Evolutionary conservation across 2,888 invertebrate genomes (phyloP).

Genomic region (Elmis aenea): DNA sequence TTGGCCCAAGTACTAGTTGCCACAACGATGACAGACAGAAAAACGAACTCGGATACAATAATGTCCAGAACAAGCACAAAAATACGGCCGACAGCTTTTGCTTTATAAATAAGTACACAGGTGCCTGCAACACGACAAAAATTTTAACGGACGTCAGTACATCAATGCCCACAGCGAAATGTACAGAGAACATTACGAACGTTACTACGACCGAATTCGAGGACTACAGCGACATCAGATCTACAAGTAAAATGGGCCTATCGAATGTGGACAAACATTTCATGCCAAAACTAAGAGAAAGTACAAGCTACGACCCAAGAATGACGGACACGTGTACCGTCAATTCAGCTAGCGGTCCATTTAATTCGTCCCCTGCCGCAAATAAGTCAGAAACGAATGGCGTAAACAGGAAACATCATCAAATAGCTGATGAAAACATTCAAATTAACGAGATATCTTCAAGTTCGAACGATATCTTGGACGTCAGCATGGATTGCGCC

Average conservation of each 20-base stretch:
- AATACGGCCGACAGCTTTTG: too few species aligned
- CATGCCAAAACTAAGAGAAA: constrained; percentile 35
- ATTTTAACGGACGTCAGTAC: not conserved
- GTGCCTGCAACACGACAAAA: too few species aligned
- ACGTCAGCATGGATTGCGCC: constrained; percentile 4
- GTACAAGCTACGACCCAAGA: constrained; percentile 36
- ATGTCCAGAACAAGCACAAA: not conserved
- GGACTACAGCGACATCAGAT: not conserved
- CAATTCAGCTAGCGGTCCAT: too few species aligned
- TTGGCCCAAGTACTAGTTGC: too few species aligned
- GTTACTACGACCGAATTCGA: not conserved
- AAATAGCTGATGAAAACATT: constrained; percentile 45
- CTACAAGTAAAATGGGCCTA: not conserved
- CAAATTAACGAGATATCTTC: constrained; percentile 67
- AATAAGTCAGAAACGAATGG: not conserved
- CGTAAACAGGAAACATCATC: constrained; percentile 23
- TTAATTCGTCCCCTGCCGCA: not conserved
- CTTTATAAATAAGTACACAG: too few species aligned
- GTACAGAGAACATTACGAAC: not conserved
- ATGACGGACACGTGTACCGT: too few species aligned
- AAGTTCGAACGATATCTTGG: constrained; percentile 52
- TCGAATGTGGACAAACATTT: constrained; percentile 25
- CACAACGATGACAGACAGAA: too few species aligned
- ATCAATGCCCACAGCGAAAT: not conserved
- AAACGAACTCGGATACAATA: too few species aligned